A percentile compares a stretch with the other conserved stretches of the same genome.
These are phyloP conservation scores for Enteromius treurensis DNA, from an alignment of 2,797 vertebrate species.

Conservation along the genomic window DNA sequence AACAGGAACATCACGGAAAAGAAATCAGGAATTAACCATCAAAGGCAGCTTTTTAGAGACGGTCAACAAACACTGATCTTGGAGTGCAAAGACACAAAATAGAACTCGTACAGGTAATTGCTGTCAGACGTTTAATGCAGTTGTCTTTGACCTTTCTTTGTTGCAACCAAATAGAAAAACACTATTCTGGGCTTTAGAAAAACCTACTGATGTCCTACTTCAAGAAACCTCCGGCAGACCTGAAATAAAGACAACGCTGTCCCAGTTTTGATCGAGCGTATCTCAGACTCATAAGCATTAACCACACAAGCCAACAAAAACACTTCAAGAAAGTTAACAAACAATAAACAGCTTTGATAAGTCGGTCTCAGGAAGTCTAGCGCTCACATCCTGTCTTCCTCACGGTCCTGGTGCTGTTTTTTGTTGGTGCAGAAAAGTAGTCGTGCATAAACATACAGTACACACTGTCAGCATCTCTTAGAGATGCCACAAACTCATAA, in stretches of 20 bases:
- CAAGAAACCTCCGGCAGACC: constrained; percentile 52
- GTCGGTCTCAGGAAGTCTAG: neutral
- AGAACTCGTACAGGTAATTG: constrained; percentile 3
- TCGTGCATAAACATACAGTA: neutral
- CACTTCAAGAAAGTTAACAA: constrained; percentile 16
- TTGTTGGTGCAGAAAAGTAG: neutral
- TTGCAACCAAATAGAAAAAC: constrained; percentile 50
- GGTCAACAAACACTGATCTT: constrained; percentile 17
- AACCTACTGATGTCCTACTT: constrained; percentile 59
- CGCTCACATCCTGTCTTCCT: neutral
- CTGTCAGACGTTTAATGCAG: neutral
- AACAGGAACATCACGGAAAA: neutral
- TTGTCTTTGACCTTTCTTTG: constrained; percentile 37
- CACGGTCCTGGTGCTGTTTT: neutral
- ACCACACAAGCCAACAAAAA: neutral
- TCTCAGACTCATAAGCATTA: constrained; percentile 17
- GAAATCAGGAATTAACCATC: constrained; percentile 18
- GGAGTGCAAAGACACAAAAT: neutral
- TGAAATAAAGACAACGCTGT: constrained; percentile 79
- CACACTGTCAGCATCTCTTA: neutral
- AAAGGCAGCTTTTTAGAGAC: neutral
- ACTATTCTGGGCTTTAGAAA: constrained; percentile 52
- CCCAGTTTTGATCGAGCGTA: constrained; percentile 76
- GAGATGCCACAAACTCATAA: neutral
- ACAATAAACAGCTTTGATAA: constrained; percentile 30